phyloP scores from a whole-genome alignment of 2,797 vertebrate species.

The Oreochromis grahami region DNA sequence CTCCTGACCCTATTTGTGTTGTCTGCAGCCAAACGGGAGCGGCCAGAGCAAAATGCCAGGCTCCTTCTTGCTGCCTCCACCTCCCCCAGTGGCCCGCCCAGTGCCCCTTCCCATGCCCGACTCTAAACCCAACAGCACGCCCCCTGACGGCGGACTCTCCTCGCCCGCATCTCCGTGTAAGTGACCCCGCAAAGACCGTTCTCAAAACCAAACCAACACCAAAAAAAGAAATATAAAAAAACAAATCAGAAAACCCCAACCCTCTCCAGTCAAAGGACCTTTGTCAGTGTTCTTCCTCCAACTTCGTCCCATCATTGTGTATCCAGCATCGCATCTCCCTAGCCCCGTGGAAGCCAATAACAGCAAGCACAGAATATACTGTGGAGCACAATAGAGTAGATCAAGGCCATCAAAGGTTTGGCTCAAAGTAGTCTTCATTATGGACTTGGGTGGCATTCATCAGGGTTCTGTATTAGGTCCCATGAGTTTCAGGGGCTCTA shows the following conservation, averaged over 20 bases:
- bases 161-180: conserved; percentile 96
- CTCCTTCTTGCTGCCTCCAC: conserved; percentile 96
- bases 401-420: conserved; percentile 12
- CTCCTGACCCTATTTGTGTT: conserved; percentile 89
- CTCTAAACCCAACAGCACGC: conserved; percentile 87
- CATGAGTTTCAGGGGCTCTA: background rate
- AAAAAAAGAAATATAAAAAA: conserved; percentile 8
- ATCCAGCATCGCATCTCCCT: conserved; percentile 43
- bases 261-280: conserved; percentile 52
- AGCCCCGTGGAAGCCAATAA: conserved; percentile 14
- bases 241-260: conserved; percentile 29
- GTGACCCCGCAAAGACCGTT: conserved; percentile 78
- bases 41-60: conserved; percentile 96
- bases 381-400: conserved; percentile 23
- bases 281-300: conserved; percentile 52
- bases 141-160: conserved; percentile 88
- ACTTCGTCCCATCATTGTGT: conserved; percentile 52
- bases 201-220: conserved; percentile 48
- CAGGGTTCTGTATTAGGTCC: conserved; percentile 44
- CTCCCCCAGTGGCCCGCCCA: conserved; percentile 95
- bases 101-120: conserved; percentile 97
- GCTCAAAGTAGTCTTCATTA: background rate
- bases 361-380: conserved; percentile 1
- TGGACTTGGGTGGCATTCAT: conserved; percentile 30
- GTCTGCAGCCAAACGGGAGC: conserved; percentile 95